phyloP scores from a whole-genome alignment of 2,888 invertebrate genomes.

The Ornithoptera priamus region DNA sequence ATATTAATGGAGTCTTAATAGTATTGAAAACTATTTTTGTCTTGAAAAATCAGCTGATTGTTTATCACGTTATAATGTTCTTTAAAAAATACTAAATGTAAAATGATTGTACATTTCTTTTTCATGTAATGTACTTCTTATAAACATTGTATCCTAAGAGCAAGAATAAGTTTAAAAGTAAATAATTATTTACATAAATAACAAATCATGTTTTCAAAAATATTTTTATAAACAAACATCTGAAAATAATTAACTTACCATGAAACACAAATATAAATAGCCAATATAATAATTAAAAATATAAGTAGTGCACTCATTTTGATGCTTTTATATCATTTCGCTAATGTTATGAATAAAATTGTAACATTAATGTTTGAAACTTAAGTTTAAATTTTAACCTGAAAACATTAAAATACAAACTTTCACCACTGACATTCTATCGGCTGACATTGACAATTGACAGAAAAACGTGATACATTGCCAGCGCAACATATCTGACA shows the following conservation, averaged over 20 bases:
- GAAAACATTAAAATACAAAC: conserved; percentile 9
- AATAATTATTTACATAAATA: not conserved
- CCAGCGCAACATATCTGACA: too few species aligned
- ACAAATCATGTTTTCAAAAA: not conserved
- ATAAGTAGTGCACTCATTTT: conserved; percentile 66
- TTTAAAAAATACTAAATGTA: too few species aligned
- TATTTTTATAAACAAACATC: conserved; percentile 45
- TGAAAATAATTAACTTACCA: conserved; percentile 75
- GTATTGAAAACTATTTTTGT: too few species aligned
- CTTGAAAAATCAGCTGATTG: too few species aligned
- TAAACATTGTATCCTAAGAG: not conserved
- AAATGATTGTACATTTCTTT: too few species aligned
- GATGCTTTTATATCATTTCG: conserved; percentile 43
- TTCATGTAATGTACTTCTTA: not conserved
- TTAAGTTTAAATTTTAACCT: conserved; percentile 5
- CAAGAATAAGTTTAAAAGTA: not conserved
- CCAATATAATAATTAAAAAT: conserved; percentile 58
- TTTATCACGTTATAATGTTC: too few species aligned
- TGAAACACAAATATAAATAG: conserved; percentile 81
- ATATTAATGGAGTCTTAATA: too few species aligned
- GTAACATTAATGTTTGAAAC: conserved; percentile 5
- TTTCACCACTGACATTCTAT: conserved; percentile 2
- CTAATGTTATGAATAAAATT: not conserved
- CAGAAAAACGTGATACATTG: too few species aligned
- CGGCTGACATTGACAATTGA: conserved; percentile 5